These are phyloP conservation scores for Centrocercus urophasianus DNA, from an alignment of 2,113 vertebrate genomes.

Conservation along the genomic window DNA sequence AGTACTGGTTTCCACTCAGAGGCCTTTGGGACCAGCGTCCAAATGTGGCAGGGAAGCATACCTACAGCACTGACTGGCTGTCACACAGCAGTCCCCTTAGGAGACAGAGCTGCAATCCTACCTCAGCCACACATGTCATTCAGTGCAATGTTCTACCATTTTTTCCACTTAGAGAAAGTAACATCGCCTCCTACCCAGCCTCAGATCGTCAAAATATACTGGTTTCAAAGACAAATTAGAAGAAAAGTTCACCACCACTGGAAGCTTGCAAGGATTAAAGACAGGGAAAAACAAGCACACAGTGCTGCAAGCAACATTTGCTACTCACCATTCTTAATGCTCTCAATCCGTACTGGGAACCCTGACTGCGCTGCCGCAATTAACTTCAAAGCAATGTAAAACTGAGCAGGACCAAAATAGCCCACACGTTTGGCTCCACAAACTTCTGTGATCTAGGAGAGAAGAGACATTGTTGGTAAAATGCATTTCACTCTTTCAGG, in stretches of 20 bases:
- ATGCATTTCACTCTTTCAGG: neutral
- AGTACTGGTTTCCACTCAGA: neutral
- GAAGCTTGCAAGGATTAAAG: neutral
- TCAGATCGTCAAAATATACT: neutral
- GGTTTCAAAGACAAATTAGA: neutral
- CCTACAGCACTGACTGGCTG: neutral
- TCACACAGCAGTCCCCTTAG: neutral
- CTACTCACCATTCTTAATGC: constrained; percentile 89
- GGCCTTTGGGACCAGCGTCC: neutral
- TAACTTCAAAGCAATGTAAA: constrained; percentile 93
- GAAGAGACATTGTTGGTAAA: constrained; percentile 17
- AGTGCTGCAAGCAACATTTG: neutral
- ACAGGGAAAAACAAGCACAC: neutral
- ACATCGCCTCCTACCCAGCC: neutral
- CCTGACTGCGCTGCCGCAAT: constrained; percentile 91
- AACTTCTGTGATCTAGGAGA: constrained; percentile 89
- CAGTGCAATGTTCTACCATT: neutral
- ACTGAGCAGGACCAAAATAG: constrained; percentile 91
- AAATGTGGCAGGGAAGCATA: neutral
- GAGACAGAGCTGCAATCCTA: neutral
- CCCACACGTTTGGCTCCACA: constrained; percentile 92
- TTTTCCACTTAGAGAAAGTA: neutral
- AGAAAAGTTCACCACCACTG: neutral
- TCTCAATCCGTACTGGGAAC: constrained; percentile 90
- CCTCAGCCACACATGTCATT: neutral